Evolutionary conservation across 2,888 invertebrate species (phyloP), one percentile per base, ranked within the genome.

Genomic region (Drosophila infuscata): DNA sequence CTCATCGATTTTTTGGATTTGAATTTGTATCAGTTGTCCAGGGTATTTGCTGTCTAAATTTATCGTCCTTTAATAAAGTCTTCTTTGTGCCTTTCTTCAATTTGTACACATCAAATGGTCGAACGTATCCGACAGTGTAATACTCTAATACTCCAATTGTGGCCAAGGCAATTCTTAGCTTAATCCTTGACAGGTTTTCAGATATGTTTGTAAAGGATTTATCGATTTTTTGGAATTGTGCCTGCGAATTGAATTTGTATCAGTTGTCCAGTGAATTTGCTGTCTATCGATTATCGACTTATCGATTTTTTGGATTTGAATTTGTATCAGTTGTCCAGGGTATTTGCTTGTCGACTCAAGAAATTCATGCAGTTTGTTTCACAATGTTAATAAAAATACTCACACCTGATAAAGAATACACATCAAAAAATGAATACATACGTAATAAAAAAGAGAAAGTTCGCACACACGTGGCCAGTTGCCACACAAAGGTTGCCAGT

Each of bases 341-440:
- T 56, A 73, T 58, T 35, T 35, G 36, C 3, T 11, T 17, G 53
- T 52, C 56, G 20, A 7, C 32, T 61, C 33, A 43, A 25, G 32
- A 67, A 38, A 53, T 53, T 33, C 57, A 41, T 29, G 59, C 35
- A 69, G 59, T 67, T 52, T 15, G 11, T 48, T 54, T 54, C 49
- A 56, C 51, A 75, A 68, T 75, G 61, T 63, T 79, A 69, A 74
- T 70, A 83, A 82, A 82, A 76, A 79, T 73, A 74, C 83, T 71
- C 77, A 79, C 75, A 74, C 76, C 67, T 71, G 67, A 63, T 86
- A 46, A 8, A 8, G 75, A 67, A 61, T 58, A 65, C 67, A 57
- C 52, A 65, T 74, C 83, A 76, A 77, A 64, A 56, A 25, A 25
- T 25, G 20, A 25, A 25, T 41, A 56, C 43, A 12, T 20, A 56